Conservation (phyloP, 2,888 invertebrate genomes). For the Homarus gammarus region DNA sequence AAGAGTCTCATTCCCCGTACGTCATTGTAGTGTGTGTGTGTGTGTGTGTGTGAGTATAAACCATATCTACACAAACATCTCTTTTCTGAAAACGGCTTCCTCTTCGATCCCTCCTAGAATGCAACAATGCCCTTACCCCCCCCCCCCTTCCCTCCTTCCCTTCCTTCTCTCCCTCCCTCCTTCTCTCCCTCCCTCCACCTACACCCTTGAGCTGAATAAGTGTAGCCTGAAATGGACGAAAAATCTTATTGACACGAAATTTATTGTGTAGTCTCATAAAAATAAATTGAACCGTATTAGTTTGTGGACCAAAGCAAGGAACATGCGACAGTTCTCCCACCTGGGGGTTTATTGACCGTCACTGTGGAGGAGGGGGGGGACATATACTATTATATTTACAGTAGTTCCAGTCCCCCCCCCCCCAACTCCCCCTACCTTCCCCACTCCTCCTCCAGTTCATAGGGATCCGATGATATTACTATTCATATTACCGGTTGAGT, state of each 20-base stretch:
- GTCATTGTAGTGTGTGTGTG: no score
- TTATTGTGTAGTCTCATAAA: not conserved
- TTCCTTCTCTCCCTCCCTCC: not conserved
- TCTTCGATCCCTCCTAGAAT: no score
- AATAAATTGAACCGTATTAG: not conserved
- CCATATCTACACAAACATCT: no score
- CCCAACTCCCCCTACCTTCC: not conserved
- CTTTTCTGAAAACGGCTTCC: no score
- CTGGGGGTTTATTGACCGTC: not conserved
- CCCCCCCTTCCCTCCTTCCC: not conserved
- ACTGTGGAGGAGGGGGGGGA: not conserved
- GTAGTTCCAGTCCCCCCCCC: not conserved
- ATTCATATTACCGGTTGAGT: not conserved
- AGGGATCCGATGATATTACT: conserved; percentile 1
- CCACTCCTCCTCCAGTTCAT: not conserved
- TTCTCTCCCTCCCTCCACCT: not conserved
- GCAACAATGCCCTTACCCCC: no score
- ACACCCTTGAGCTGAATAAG: not conserved
- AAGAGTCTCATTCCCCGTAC: no score
- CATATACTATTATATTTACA: not conserved
- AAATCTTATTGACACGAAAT: not conserved
- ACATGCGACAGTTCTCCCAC: not conserved
- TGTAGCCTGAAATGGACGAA: not conserved
- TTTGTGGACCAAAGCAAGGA: not conserved
- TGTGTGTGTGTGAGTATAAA: no score